Evolutionary conservation across 2,888 invertebrate species (phyloP).

Genomic region (Nebria brevicollis): DNA sequence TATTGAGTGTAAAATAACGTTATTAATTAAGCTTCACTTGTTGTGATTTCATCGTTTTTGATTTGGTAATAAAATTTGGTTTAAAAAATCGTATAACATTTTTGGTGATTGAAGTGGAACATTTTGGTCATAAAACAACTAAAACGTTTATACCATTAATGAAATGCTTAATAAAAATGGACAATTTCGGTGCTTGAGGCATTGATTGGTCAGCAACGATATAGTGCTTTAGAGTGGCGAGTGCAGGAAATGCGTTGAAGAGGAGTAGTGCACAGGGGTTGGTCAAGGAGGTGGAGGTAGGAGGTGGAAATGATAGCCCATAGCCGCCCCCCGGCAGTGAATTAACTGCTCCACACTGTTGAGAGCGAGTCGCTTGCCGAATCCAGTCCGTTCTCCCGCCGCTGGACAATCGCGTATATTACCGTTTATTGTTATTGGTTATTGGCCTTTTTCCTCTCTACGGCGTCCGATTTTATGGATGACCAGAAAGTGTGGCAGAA

Average conservation of each 20-base stretch:
- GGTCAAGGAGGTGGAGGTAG: slow-evolving; percentile 5
- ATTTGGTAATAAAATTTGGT: too few species aligned
- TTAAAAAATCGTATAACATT: too few species aligned
- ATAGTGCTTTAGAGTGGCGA: not conserved
- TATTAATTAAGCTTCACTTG: too few species aligned
- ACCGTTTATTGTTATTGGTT: slow-evolving; percentile 42
- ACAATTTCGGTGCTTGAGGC: not conserved
- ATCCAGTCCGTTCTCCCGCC: slow-evolving; percentile 16
- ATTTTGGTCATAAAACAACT: not conserved
- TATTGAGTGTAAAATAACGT: too few species aligned
- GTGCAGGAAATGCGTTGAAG: not conserved
- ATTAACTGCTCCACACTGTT: slow-evolving; percentile 31
- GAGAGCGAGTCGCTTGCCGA: slow-evolving; percentile 36
- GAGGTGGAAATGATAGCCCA: slow-evolving; percentile 3
- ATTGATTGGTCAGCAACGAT: not conserved
- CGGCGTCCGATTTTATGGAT: slow-evolving; percentile 30
- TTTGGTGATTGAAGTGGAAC: not conserved
- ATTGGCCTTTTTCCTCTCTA: slow-evolving; percentile 20
- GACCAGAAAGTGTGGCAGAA: slow-evolving; percentile 21
- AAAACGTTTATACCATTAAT: not conserved
- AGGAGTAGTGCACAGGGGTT: not conserved
- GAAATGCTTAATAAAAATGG: not conserved
- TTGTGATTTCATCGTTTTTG: too few species aligned
- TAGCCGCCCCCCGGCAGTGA: slow-evolving; percentile 7
- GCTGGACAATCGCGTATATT: slow-evolving; percentile 38